Conservation (phyloP, 1,140 invertebrate genomes). For the Drosophila pallidifrons region DNA sequence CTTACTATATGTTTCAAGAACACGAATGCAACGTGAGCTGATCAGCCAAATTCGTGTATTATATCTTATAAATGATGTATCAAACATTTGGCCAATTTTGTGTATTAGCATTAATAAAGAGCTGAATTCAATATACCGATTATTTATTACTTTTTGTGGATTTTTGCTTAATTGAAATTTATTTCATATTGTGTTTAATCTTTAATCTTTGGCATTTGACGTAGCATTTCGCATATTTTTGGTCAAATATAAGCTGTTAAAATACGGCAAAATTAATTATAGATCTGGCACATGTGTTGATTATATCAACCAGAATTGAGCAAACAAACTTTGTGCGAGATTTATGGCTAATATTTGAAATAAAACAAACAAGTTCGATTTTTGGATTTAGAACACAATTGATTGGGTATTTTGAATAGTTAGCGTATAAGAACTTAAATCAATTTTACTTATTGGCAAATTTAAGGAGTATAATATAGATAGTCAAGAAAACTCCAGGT, state of each 20-base stretch:
- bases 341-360: conserved; percentile 2
- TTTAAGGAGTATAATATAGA: conserved; percentile 3
- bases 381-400: not conserved
- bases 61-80: not conserved
- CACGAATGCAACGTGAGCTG: conserved; percentile 14
- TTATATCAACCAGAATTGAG: not conserved
- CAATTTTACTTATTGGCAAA: not conserved
- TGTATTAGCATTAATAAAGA: conserved; percentile 14
- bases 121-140: conserved; percentile 4
- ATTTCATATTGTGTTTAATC: too few relatives aligned
- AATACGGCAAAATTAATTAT: not conserved
- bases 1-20: conserved; percentile 9
- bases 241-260: not conserved
- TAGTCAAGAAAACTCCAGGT: conserved; percentile 11
- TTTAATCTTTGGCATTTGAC: not conserved
- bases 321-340: not conserved
- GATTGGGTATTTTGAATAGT: not conserved
- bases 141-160: not conserved
- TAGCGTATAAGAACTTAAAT: not conserved
- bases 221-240: not conserved
- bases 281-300: conserved; percentile 6
- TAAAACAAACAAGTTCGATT: conserved; percentile 2
- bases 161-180: not conserved
- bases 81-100: conserved; percentile 2
- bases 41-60: conserved; percentile 12